phyloP scores from a whole-genome alignment of 2,797 vertebrate genomes.

The Hypotaenidia philippensis region DNA sequence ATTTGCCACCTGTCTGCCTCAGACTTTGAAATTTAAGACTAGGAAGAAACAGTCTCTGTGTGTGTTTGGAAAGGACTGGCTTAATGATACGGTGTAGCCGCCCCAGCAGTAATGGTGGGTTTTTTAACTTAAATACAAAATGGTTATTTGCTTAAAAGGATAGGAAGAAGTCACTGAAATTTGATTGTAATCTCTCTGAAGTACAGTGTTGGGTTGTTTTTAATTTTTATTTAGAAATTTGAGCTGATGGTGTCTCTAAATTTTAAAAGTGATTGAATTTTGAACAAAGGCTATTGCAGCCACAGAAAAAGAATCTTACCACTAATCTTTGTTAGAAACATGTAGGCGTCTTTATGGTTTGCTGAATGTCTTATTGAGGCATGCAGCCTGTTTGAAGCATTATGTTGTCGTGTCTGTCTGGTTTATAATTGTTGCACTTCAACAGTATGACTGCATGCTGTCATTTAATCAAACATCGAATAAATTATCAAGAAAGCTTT shows the following conservation, averaged over 20 bases:
- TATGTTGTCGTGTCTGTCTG: conserved; percentile 66
- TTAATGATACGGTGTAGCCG: background rate
- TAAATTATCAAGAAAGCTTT: conserved; percentile 58
- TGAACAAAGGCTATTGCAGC: conserved; percentile 7
- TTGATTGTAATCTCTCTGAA: background rate
- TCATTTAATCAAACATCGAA: conserved; percentile 51
- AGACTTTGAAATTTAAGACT: background rate
- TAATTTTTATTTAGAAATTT: background rate
- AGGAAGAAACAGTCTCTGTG: background rate
- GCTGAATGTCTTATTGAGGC: conserved; percentile 42
- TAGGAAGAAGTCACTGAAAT: background rate
- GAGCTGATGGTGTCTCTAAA: background rate
- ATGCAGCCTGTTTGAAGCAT: conserved; percentile 44
- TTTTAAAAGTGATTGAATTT: conserved; percentile 13
- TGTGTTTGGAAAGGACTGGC: background rate
- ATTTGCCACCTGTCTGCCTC: background rate
- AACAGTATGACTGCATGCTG: conserved; percentile 56
- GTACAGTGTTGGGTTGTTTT: background rate
- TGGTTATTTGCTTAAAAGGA: background rate
- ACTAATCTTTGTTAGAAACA: conserved; percentile 32
- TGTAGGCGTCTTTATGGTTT: conserved; percentile 58
- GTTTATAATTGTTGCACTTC: conserved; percentile 63
- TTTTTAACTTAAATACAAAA: background rate
- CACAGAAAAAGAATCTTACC: background rate
- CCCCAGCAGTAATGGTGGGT: background rate